Base-by-base conservation (phyloP, 2,113 vertebrate genomes). In the Dunckerocampus dactyliophorus region DNA sequence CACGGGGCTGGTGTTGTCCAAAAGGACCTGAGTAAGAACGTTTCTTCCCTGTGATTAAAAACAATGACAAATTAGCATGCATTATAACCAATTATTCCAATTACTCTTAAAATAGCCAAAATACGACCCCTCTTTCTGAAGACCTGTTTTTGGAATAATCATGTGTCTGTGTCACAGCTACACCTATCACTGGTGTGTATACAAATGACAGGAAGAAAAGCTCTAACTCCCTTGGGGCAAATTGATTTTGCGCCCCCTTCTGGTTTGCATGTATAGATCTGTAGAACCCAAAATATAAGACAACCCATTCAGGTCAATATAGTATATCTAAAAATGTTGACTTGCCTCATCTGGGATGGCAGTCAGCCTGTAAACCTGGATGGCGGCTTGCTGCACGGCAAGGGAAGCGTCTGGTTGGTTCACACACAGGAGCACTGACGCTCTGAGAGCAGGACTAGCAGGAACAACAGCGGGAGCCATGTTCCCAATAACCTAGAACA, bases 341-440 rank as follows among this genome's bases (percentile, higher is more conserved):
- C 59, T 89, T 89, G 92, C 96, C 92, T 96, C 91, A 2, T 92
- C 86, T 4, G 85, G 89, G 47, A 93, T 15, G 17, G 85, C 59
- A 77, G 92, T 92, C 85, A 91, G 92, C 71, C 94, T 90, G 74
- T 92, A 92, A 31, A 90, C 93, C 79, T 96, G 95, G 80, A 98
- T 90, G 47, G 95, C 94, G 76, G 94, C 92, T 79, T 95, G 94
- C 83, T 98, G 95, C 64, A 96, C 90, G 8, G 82, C 68, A 14
- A 67, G 66, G 0, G 93, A 88, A 42, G 92, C 85, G 19, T 72
- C 81, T 54, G 86, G 77, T 17, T 90, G 90, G 81, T 85, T 86
- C 64, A 94, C 78, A 60, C 96, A 98, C 10, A 85, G 83, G 68
- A 93, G 87, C 24, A 98, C 72, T 2, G 85, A 79, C 21, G 87